Conservation (phyloP, 2,888 invertebrate species). For the Nymphalis c-album region DNA sequence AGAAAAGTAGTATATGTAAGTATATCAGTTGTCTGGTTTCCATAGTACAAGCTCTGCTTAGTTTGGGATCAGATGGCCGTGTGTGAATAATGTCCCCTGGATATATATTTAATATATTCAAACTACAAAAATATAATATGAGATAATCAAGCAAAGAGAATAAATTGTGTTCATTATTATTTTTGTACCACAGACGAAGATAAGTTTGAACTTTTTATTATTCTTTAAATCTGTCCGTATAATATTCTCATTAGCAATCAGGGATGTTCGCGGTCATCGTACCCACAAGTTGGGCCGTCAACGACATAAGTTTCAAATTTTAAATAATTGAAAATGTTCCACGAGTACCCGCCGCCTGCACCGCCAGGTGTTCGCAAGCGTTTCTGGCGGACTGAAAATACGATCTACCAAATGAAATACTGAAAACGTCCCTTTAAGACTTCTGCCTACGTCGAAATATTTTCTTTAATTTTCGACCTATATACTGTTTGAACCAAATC, state of each 20-base stretch:
- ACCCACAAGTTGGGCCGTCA: slow-evolving; percentile 69
- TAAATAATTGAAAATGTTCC: slow-evolving; percentile 31
- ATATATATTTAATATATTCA: no score
- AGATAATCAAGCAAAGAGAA: no score
- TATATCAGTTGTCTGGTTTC: no score
- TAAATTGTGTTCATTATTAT: no score
- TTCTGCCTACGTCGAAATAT: slow-evolving; percentile 12
- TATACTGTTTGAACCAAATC: background rate
- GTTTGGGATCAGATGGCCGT: no score
- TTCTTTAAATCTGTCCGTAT: slow-evolving; percentile 41
- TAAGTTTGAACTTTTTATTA: slow-evolving; percentile 14
- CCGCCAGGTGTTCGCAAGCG: slow-evolving; percentile 30
- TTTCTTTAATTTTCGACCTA: slow-evolving; percentile 1
- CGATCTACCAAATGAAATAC: slow-evolving; percentile 25
- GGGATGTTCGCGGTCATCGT: slow-evolving; percentile 66
- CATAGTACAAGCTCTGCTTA: no score
- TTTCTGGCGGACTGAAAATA: slow-evolving; percentile 22
- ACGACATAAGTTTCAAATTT: slow-evolving; percentile 66
- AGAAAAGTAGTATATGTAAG: no score
- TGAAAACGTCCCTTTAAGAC: slow-evolving; percentile 13
- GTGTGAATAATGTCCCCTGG: no score
- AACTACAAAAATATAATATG: no score
- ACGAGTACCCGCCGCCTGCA: slow-evolving; percentile 13
- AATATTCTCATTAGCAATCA: slow-evolving; percentile 78
- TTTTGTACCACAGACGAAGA: no score